Conservation (phyloP, 2,888 invertebrate genomes). For the Ectemnius continuus region DNA sequence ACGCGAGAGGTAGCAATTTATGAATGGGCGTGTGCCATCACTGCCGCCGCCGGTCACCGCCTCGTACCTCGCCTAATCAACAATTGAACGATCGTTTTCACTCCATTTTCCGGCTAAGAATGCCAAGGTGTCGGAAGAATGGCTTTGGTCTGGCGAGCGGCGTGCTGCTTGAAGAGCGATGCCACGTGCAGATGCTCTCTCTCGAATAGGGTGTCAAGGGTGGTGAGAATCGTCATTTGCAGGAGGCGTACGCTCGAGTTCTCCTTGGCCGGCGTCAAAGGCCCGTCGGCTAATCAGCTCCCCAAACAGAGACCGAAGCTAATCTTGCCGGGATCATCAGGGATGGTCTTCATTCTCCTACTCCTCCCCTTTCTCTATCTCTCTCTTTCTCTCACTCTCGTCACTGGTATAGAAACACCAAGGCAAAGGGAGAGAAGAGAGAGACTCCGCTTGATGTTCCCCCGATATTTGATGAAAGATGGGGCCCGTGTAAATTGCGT, state of each 20-base stretch:
- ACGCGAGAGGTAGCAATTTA: too few species aligned
- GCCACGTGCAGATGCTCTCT: constrained; percentile 16
- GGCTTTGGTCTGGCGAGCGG: background rate
- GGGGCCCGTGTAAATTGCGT: constrained; percentile 29
- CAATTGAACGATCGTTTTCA: background rate
- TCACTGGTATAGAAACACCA: constrained; percentile 21
- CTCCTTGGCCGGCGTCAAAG: constrained; percentile 48
- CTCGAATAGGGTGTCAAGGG: constrained; percentile 11
- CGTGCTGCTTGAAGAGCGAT: background rate
- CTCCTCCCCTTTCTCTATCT: background rate
- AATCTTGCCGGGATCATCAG: constrained; percentile 63
- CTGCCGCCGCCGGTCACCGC: too few species aligned
- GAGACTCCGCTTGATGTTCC: constrained; percentile 45
- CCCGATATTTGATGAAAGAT: constrained; percentile 35
- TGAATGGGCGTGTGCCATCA: too few species aligned
- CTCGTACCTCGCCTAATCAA: too few species aligned
- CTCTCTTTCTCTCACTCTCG: background rate
- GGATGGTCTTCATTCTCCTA: constrained; percentile 14
- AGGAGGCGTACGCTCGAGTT: constrained; percentile 18
- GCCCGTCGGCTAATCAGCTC: constrained; percentile 62
- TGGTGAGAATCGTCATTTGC: constrained; percentile 56
- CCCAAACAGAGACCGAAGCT: constrained; percentile 58
- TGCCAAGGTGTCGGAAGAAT: background rate
- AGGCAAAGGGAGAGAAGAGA: constrained; percentile 22
- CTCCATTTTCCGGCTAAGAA: background rate